Evolutionary conservation across 1,140 invertebrate species (phyloP).

Genomic region (Homarus americanus): DNA sequence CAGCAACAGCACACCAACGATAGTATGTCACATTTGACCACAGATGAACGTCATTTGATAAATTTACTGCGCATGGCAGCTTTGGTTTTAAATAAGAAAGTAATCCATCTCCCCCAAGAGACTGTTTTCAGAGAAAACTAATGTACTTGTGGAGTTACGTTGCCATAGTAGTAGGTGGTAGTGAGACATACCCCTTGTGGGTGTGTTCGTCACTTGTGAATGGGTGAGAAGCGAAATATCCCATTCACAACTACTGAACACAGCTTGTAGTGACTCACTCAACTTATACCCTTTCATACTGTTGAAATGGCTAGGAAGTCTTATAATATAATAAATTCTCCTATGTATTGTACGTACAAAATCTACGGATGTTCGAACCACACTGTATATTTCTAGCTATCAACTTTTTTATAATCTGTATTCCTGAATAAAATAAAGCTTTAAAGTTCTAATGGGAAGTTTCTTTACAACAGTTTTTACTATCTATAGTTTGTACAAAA

Average conservation of each 20-base stretch:
- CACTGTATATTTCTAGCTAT: not conserved
- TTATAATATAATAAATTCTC: not conserved
- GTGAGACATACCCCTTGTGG: not conserved
- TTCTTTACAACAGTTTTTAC: not conserved
- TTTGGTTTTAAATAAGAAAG: not conserved
- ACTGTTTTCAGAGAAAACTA: not conserved
- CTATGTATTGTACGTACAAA: not conserved
- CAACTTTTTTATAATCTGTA: not conserved
- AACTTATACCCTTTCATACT: not conserved
- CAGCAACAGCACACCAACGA: not conserved
- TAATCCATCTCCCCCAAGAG: not conserved
- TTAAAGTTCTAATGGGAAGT: not conserved
- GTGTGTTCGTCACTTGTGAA: slow-evolving; percentile 5
- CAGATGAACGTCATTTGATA: not conserved
- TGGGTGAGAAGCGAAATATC: slow-evolving; percentile 2
- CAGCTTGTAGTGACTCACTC: not conserved
- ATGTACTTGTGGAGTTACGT: not conserved
- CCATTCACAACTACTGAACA: slow-evolving; percentile 7
- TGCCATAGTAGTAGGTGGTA: not conserved
- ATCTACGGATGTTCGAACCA: not conserved
- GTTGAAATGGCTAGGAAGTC: not conserved
- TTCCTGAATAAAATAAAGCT: not conserved
- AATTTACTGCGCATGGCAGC: not conserved
- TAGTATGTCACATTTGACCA: not conserved
- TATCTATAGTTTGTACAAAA: not conserved